phyloP scores from a whole-genome alignment of 1,140 invertebrate species.

The Aporrectodea caliginosa region DNA sequence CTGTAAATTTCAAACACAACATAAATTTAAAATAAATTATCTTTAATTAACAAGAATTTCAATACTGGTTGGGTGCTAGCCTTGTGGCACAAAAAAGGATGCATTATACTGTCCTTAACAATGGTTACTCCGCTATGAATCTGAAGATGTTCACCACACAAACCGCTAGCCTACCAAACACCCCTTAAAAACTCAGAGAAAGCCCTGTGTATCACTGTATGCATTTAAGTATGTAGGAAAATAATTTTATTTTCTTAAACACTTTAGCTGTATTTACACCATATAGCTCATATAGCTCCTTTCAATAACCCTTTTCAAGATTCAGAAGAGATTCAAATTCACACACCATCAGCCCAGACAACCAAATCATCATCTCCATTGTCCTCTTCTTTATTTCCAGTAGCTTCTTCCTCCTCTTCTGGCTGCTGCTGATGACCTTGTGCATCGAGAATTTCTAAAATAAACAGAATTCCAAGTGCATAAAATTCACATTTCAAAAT shows the following conservation, averaged over 20 bases:
- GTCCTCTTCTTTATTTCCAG: background rate
- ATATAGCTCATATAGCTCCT: background rate
- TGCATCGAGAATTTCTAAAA: no score
- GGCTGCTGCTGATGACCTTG: no score
- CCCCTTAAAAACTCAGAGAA: no score
- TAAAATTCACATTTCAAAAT: no score
- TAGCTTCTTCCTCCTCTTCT: background rate
- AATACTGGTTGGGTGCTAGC: background rate
- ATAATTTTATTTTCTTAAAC: background rate
- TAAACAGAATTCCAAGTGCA: no score
- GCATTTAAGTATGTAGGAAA: no score
- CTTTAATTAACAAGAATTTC: background rate
- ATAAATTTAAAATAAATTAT: no score
- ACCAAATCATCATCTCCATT: background rate
- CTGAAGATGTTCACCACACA: no score
- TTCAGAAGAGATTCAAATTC: background rate
- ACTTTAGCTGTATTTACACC: background rate
- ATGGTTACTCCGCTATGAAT: no score
- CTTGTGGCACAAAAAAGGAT: no score
- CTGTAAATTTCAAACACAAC: background rate
- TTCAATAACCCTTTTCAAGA: background rate
- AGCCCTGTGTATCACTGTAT: no score
- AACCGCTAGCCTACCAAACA: background rate
- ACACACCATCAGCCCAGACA: background rate
- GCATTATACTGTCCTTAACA: no score